These are phyloP conservation scores for Paramisgurnus dabryanus DNA, from an alignment of 2,113 vertebrate species.

Conservation along the genomic window DNA sequence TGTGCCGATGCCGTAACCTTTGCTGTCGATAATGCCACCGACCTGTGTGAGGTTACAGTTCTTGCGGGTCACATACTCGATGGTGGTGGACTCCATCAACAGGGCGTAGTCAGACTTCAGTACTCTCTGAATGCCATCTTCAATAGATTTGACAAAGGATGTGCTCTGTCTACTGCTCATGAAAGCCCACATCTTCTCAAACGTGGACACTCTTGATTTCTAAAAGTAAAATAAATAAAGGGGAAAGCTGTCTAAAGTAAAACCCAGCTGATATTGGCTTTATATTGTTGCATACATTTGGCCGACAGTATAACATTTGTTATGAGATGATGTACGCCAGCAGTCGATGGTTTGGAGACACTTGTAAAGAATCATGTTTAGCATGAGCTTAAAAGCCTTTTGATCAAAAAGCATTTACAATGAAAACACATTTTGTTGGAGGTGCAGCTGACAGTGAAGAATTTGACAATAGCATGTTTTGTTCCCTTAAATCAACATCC, in stretches of 20 bases:
- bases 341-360: no score
- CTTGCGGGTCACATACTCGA: conserved; percentile 91
- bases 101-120: conserved; percentile 93
- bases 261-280: conserved; percentile 35
- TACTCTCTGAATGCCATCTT: conserved; percentile 94
- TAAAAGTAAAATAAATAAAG: conserved; percentile 59
- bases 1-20: conserved; percentile 97
- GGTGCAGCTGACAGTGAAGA: no score
- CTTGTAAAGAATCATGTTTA: no score
- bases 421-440: no score
- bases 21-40: conserved; percentile 94
- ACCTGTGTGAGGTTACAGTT: conserved; percentile 99
- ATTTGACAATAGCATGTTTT: no score
- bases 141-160: conserved; percentile 91
- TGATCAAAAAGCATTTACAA: no score
- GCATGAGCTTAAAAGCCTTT: no score
- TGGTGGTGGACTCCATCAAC: conserved; percentile 96
- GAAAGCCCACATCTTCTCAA: conserved; percentile 99
- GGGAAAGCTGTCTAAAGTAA: conserved; percentile 23
- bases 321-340: no score
- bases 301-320: no score
- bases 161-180: conserved; percentile 96
- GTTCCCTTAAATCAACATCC: no score
- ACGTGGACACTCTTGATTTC: conserved; percentile 98
- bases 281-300: no score